Evolutionary conservation across 2,888 invertebrate genomes (phyloP).

Genomic region (Agrotis puta): DNA sequence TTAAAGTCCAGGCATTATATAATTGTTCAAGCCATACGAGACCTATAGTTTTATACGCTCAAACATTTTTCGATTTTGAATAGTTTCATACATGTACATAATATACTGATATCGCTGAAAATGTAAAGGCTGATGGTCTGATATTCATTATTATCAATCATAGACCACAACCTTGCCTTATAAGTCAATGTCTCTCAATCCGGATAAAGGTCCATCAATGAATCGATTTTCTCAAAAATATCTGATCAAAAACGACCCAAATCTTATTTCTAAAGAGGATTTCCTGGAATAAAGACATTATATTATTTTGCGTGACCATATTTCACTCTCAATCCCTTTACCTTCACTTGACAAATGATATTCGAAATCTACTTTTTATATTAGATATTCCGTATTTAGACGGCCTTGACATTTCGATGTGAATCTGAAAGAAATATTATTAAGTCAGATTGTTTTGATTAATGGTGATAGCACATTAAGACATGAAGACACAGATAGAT

Average conservation of each 20-base stretch:
- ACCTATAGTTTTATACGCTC: no score
- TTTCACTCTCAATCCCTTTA: slow-evolving; percentile 47
- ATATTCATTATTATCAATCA: no score
- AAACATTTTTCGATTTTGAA: no score
- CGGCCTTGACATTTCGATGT: slow-evolving; percentile 49
- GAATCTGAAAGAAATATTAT: slow-evolving; percentile 49
- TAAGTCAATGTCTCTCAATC: no score
- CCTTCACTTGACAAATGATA: slow-evolving; percentile 55
- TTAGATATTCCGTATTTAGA: slow-evolving; percentile 28
- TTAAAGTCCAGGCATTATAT: no score
- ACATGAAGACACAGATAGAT: slow-evolving; percentile 10
- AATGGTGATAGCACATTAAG: slow-evolving; percentile 28
- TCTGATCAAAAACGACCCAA: neutral
- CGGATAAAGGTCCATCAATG: neutral
- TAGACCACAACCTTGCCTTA: neutral
- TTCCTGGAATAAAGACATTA: slow-evolving; percentile 36
- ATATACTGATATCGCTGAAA: no score
- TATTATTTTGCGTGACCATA: slow-evolving; percentile 44
- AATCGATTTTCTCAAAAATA: neutral
- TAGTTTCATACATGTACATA: no score
- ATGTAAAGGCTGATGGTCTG: no score
- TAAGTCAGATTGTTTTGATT: slow-evolving; percentile 40
- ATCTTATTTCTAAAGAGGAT: slow-evolving; percentile 30
- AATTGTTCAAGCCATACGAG: no score
- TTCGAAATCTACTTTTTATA: slow-evolving; percentile 42